A percentile compares a stretch with the other conserved stretches of the same genome.
Conservation (phyloP, 2,888 invertebrate species). For the Sylvicola cinctus region DNA sequence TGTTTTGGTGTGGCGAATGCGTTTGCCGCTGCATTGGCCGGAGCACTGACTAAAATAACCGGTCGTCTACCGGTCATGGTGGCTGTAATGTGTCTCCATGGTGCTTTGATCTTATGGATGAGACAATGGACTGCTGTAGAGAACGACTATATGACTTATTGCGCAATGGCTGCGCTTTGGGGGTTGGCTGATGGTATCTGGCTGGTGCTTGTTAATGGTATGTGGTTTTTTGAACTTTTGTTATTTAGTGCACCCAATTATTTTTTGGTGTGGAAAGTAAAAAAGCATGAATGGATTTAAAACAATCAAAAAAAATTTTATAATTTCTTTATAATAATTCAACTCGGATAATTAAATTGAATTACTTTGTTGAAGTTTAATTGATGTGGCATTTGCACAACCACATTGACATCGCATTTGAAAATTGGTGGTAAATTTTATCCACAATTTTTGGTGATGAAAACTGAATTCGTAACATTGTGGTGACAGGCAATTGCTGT, state of each 20-base stretch:
- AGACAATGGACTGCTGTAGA: conserved; percentile 51
- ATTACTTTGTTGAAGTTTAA: no score
- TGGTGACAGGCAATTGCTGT: no score
- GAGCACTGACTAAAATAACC: conserved; percentile 54
- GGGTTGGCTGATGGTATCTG: conserved; percentile 78
- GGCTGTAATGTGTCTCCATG: conserved; percentile 49
- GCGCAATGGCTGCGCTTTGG: conserved; percentile 64
- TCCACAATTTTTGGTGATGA: no score
- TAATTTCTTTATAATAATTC: no score
- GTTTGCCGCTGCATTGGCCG: conserved; percentile 62
- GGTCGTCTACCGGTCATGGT: conserved; percentile 63
- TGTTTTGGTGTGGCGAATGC: conserved; percentile 81
- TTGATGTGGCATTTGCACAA: no score
- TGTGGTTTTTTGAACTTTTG: conserved; percentile 15
- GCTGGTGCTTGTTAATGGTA: conserved; percentile 83
- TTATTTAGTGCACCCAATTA: no score
- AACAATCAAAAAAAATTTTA: no score
- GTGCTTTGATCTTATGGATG: conserved; percentile 44
- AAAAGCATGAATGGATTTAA: no score
- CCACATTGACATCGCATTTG: no score
- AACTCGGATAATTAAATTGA: no score
- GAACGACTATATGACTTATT: conserved; percentile 47
- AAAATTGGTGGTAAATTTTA: no score
- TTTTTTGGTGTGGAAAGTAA: background rate
- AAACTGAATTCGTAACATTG: no score